These are phyloP conservation scores for Labeo rohita DNA, from an alignment of 2,113 vertebrate genomes.

Conservation along the genomic window DNA sequence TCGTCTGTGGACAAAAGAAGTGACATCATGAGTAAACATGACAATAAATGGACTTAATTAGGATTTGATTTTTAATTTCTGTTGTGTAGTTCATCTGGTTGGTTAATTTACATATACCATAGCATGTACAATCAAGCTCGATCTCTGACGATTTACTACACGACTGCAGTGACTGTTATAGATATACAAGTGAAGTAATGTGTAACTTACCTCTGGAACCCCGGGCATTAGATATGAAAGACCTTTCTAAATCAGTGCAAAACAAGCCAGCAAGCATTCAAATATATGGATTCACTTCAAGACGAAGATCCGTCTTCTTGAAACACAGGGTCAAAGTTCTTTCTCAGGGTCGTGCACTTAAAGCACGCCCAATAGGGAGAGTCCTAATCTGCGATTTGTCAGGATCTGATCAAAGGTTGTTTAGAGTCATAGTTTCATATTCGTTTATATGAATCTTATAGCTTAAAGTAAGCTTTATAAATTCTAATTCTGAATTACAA, in stretches of 20 bases:
- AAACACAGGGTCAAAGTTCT: slow-evolving; percentile 27
- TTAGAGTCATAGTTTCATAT: neutral
- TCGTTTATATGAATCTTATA: neutral
- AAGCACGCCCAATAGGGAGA: slow-evolving; percentile 10
- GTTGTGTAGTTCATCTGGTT: neutral
- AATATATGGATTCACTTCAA: neutral
- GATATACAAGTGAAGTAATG: neutral
- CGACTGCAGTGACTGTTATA: neutral
- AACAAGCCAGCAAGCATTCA: neutral
- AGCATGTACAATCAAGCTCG: neutral
- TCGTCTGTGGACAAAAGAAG: slow-evolving; percentile 60
- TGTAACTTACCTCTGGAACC: slow-evolving; percentile 7
- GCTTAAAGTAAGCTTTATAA: neutral
- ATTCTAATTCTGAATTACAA: neutral
- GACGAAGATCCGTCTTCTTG: neutral
- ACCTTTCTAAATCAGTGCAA: neutral
- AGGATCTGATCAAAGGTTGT: slow-evolving; percentile 17
- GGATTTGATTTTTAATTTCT: neutral
- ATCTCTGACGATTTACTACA: neutral
- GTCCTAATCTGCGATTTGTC: slow-evolving; percentile 14
- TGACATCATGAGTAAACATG: neutral
- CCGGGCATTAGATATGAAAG: neutral
- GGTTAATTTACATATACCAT: neutral
- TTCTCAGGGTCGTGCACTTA: neutral
- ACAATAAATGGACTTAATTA: neutral